Evolutionary conservation across 1,140 invertebrate genomes (phyloP), one percentile per base, ranked within the genome.

Genomic region (Magallana angulata): DNA sequence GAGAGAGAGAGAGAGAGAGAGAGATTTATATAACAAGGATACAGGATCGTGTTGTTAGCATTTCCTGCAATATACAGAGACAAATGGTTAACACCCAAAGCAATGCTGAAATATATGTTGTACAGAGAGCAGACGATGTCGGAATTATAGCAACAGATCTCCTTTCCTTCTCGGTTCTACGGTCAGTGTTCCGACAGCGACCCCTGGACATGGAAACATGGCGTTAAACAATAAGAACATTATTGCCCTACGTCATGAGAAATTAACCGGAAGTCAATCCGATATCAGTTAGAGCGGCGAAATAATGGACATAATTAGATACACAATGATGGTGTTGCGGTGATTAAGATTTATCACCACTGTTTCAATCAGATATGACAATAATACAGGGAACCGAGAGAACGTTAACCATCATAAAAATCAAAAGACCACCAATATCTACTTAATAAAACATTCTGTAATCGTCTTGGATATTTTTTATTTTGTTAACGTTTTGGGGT

Each of bases 191-290:
- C 68, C 68, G 24, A 1, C 0, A 48, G 11, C 36, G 68, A 76
- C 68, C 68, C 24, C 68, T 9, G 18, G 12, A 30, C 14, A 30
- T 9, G 68, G 7, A 30, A 76, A 36, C 24, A 12, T 30, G 24
- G 68, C 18, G 36, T 36, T 76, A 76, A 76, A 76, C 24, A 76
- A 76, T 14, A n/a, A 62, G 24, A 30, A 76, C 30, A 76, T 76
- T 48, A 30, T 76, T 24, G 5, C 0, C 9, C 68, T 36, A 76
- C 36, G 36, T 76, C 12, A 30, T 76, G 12, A 12, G 68, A 24
- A 8, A 76, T 76, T 76, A 76, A 76, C 24, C 60, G 24, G 68
- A 76, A 76, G 68, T 76, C 24, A 3, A 76, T 30, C 3, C 68
- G 24, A 5, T 76, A 12, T 76, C 18, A 8, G 68, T 24, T 30